phyloP scores from a whole-genome alignment of 1,140 invertebrate species.

The Ganaspis sp. region DNA sequence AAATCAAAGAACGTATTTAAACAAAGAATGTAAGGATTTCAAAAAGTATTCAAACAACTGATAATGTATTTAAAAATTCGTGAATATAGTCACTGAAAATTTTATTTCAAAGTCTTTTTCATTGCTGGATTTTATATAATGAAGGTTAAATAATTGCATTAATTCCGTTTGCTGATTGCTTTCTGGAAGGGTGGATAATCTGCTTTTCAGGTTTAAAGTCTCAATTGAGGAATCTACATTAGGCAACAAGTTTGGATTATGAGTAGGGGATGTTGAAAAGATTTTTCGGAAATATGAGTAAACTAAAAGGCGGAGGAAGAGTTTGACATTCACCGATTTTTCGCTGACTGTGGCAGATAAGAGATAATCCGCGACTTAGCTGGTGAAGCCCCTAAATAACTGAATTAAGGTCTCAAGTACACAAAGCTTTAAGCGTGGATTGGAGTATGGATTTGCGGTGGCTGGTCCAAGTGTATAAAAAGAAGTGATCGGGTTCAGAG shows the following conservation, averaged over 20 bases:
- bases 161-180: background rate
- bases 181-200: background rate
- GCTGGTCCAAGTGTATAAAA: slow-evolving; percentile 58
- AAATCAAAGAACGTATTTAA: too few relatives aligned
- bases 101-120: too few relatives aligned
- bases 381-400: slow-evolving; percentile 68
- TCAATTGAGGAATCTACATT: background rate
- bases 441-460: slow-evolving; percentile 42
- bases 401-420: slow-evolving; percentile 60
- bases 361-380: slow-evolving; percentile 71
- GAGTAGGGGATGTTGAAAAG: too few relatives aligned
- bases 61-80: too few relatives aligned
- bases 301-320: slow-evolving; percentile 33
- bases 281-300: too few relatives aligned
- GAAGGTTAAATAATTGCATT: background rate
- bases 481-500: slow-evolving; percentile 37
- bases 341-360: slow-evolving; percentile 65
- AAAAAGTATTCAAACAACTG: too few relatives aligned
- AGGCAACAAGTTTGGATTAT: too few relatives aligned
- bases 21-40: too few relatives aligned
- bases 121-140: too few relatives aligned
- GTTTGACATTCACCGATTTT: slow-evolving; percentile 69
- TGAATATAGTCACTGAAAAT: too few relatives aligned
- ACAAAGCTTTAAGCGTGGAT: slow-evolving; percentile 17
- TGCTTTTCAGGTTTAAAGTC: background rate